Evolutionary conservation across 1,140 invertebrate genomes (phyloP).

Genomic region (Hestina assimilis): DNA sequence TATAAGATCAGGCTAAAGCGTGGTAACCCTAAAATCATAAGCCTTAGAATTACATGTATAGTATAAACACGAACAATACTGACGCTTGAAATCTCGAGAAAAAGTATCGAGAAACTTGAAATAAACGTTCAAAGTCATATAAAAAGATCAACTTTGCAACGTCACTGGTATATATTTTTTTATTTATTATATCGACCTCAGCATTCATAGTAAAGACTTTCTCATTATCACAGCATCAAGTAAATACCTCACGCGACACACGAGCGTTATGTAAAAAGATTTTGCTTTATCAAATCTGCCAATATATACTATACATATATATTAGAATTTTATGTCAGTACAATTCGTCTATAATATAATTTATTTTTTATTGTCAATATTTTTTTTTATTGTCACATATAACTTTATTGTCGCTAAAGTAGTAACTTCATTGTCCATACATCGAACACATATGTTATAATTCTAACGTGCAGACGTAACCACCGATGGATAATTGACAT

Average conservation of each 20-base stretch:
- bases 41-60: slow-evolving; percentile 37
- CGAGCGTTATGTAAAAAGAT: slow-evolving; percentile 57
- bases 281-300: slow-evolving; percentile 19
- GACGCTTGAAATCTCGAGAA: slow-evolving; percentile 47
- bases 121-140: slow-evolving; percentile 43
- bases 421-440: slow-evolving; percentile 31
- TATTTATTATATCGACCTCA: slow-evolving; percentile 37
- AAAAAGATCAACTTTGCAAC: slow-evolving; percentile 39
- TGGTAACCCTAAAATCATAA: slow-evolving; percentile 52
- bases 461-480: neutral
- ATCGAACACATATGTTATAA: neutral
- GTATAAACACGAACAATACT: slow-evolving; percentile 33
- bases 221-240: slow-evolving; percentile 65
- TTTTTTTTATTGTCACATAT: slow-evolving; percentile 36
- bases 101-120: slow-evolving; percentile 52
- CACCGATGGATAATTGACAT: slow-evolving; percentile 5
- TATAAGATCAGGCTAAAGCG: slow-evolving; percentile 61
- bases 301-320: slow-evolving; percentile 1
- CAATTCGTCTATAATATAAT: slow-evolving; percentile 15
- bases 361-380: slow-evolving; percentile 28
- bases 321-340: slow-evolving; percentile 8
- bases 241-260: slow-evolving; percentile 46
- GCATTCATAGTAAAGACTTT: slow-evolving; percentile 37
- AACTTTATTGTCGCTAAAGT: slow-evolving; percentile 11
- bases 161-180: slow-evolving; percentile 38